Evolutionary conservation across 1,140 invertebrate species (phyloP), one percentile per base, ranked within the genome.

Genomic region (Drosophila leontia): DNA sequence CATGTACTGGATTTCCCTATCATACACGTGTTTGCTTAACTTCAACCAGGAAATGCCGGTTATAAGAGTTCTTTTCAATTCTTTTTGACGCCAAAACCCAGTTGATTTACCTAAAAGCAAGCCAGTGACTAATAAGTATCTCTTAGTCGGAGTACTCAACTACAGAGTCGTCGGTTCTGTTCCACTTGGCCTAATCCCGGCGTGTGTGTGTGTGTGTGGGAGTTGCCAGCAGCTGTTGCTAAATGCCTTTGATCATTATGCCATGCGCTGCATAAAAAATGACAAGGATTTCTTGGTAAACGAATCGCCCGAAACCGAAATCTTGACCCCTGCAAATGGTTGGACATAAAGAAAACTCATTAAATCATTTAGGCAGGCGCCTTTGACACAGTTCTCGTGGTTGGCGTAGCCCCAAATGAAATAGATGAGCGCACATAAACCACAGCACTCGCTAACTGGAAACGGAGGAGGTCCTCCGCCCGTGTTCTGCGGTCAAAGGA

Each of bases 321-420:
- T 71, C 65, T 79, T 65, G 58, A 76, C 58, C 69, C 61, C 57
- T 39, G 44, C 50, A 62, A 62, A 70, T 60, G 60, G 39, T 19
- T 42, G 55, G 53, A 78, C 59, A 75, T 78, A 82, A 76, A 85
- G 78, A 87, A 82, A 86, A 87, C 83, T 87, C 83, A 79, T 82
- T 86, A 86, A 86, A 86, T 87, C 75, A 87, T 79, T 86, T 76
- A 67, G 68, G 68, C 65, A 48, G 60, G 60, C 68, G 77, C 77
- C 75, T 78, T 78, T 78, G 75, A 78, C 75, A 78, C 74, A 78
- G 50, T 78, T 78, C 55, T 19, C 37, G 48, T 75, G 45, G 41
- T 34, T 29, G 48, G 15, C 15, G 34, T 37, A n/a, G 17, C 45
- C 55, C 47, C 12, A 45, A 71, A 62, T 58, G 67, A 82, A 72